phyloP scores from a whole-genome alignment of 2,888 invertebrate genomes.

The Biston betularia region DNA sequence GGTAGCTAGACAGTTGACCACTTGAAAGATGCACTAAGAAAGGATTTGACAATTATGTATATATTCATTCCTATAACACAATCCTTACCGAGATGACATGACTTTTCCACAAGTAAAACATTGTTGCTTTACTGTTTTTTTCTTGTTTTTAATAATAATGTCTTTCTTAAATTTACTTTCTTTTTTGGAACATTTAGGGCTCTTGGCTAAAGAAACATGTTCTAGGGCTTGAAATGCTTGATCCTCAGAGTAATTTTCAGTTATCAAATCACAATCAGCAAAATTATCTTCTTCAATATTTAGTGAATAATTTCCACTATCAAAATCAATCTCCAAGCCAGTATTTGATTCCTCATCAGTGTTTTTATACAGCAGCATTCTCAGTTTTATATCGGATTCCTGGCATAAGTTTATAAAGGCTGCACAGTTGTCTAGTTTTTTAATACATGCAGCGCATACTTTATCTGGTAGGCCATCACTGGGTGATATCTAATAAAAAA shows the following conservation, averaged over 20 bases:
- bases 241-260: slow-evolving; percentile 51
- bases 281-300: slow-evolving; percentile 28
- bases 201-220: slow-evolving; percentile 8
- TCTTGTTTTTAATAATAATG: slow-evolving; percentile 39
- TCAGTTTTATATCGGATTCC: slow-evolving; percentile 64
- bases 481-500: slow-evolving; percentile 64
- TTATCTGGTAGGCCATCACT: slow-evolving; percentile 69
- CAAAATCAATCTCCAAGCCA: slow-evolving; percentile 27
- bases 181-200: slow-evolving; percentile 8
- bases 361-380: slow-evolving; percentile 46
- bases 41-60: too few relatives aligned
- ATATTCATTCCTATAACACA: not conserved
- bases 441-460: slow-evolving; percentile 68
- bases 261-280: slow-evolving; percentile 41
- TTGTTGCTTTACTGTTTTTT: slow-evolving; percentile 65
- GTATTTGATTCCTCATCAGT: slow-evolving; percentile 35
- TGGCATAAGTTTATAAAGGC: slow-evolving; percentile 68
- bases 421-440: slow-evolving; percentile 64
- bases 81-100: slow-evolving; percentile 76
- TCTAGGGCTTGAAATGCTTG: slow-evolving; percentile 26
- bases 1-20: too few relatives aligned
- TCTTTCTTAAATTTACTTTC: slow-evolving; percentile 26
- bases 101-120: slow-evolving; percentile 83
- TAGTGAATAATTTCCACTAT: slow-evolving; percentile 31
- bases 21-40: too few relatives aligned